These are phyloP conservation scores for Eurytemora carolleeae DNA, from an alignment of 1,140 invertebrate species.

Conservation along the genomic window DNA sequence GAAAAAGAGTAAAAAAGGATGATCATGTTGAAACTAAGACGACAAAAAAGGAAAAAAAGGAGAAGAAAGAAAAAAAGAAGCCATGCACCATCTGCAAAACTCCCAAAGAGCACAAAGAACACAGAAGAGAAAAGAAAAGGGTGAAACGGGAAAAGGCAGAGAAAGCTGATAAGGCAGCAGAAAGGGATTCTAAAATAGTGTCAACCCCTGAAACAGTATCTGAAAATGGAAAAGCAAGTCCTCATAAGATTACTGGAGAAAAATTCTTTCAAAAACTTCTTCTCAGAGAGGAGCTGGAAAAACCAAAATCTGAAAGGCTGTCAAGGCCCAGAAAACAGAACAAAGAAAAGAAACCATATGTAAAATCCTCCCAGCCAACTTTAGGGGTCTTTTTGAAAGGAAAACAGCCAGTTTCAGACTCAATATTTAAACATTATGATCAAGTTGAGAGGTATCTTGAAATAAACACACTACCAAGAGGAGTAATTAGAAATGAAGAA, in stretches of 20 bases:
- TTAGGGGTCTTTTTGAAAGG: background rate
- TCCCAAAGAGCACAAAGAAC: background rate
- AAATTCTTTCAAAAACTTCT: constrained; percentile 5
- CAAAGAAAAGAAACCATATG: background rate
- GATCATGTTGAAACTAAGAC: too few relatives aligned
- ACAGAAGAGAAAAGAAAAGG: background rate
- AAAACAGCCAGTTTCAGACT: constrained; percentile 7
- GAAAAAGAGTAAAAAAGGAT: too few relatives aligned
- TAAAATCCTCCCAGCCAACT: background rate
- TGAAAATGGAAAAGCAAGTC: too few relatives aligned
- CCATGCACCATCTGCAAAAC: background rate
- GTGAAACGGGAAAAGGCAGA: constrained; percentile 7
- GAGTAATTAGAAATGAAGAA: constrained; percentile 2
- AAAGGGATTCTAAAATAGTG: too few relatives aligned
- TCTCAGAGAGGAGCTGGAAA: background rate
- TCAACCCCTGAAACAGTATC: too few relatives aligned
- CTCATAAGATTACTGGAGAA: background rate
- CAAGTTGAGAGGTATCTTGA: background rate
- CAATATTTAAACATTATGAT: background rate
- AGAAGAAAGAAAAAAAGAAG: background rate
- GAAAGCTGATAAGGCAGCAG: too few relatives aligned
- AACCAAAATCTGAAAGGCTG: background rate
- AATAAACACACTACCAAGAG: background rate
- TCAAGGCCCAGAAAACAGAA: constrained; percentile 5
- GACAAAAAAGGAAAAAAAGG: constrained; percentile 1